Base-by-base conservation (phyloP, 2,113 vertebrate genomes). In the Oreocharis arfaki region DNA sequence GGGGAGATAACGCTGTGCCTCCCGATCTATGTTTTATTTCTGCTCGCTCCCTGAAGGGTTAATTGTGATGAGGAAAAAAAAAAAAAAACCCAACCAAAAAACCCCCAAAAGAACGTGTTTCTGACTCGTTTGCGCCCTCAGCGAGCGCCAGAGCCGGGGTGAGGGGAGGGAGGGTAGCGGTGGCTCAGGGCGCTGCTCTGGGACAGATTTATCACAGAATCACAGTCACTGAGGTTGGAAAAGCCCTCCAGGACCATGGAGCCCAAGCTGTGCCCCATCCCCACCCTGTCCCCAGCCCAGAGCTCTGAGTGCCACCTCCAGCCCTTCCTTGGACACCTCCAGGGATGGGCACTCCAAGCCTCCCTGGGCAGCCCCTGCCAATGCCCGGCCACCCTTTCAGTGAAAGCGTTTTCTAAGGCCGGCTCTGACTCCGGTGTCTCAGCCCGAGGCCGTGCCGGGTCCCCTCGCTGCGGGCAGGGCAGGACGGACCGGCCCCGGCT, bases 401-500 rank as follows among this genome's bases (percentile, higher is more conserved):
- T 3, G 55, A 4, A 4, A 8, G n/a, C 44, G 0, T 7, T 39
- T 11, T 8, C 28, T 7, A 0, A 11, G 7, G 2, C 1, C 11
- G 11, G n/a, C 16, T 9, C 44, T 1, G 59, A 2, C 47, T 5
- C 59, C 1, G 6, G 17, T 4, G 30, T 5, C 42, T 21, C 35
- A 6, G 37, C 41, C 33, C 41, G 41, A 11, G 70, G 13, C 70
- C 30, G 30, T 4, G 6, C 69, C 22, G 27, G 35, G 12, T 13
- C 11, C 70, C 30, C 49, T 24, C 11, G 28, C 16, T 13, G 22
- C 22, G 32, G 70, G 33, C 55, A 23, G 33, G 41, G 41, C 55
- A 41, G 37, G 28, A 20, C 5, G n/a, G 65, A 8, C 7, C 49
- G 35, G 68, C n/a, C 35, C 37, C 37, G 50, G 69, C 42, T 17